phyloP scores from a whole-genome alignment of 2,797 vertebrate species.

The Helarctos malayanus region DNA sequence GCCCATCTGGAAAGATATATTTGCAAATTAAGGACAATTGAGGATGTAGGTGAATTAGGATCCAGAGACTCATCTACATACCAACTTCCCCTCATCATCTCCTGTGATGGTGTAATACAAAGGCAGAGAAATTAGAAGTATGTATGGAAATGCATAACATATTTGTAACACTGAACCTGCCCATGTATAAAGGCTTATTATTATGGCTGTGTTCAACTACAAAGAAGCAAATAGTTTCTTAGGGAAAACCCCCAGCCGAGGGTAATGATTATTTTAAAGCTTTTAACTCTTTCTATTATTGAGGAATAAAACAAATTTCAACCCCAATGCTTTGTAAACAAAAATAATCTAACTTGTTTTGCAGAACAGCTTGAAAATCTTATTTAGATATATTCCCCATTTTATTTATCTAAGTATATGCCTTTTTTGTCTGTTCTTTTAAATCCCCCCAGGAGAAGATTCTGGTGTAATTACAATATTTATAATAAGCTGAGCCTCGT shows the following conservation, averaged over 20 bases:
- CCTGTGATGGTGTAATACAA: background rate
- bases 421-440: conserved; percentile 46
- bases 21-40: background rate
- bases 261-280: background rate
- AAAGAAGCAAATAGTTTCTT: conserved; percentile 25
- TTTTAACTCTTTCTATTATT: conserved; percentile 27
- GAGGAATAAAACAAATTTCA: conserved; percentile 57
- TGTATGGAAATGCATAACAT: background rate
- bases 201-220: conserved; percentile 19
- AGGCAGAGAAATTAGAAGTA: conserved; percentile 14
- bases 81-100: background rate
- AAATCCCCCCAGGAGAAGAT: conserved; percentile 23
- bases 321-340: background rate
- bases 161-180: background rate
- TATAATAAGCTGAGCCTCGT: conserved; percentile 53
- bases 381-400: background rate
- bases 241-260: background rate
- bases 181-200: background rate
- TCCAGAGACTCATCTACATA: background rate
- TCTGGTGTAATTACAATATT: conserved; percentile 73
- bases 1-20: background rate
- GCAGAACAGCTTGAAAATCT: conserved; percentile 45
- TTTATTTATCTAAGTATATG: conserved; percentile 52
- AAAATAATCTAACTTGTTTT: conserved; percentile 64
- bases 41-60: background rate